Base-by-base conservation (phyloP, 1,140 invertebrate species). In the Drosophila seguyi region DNA sequence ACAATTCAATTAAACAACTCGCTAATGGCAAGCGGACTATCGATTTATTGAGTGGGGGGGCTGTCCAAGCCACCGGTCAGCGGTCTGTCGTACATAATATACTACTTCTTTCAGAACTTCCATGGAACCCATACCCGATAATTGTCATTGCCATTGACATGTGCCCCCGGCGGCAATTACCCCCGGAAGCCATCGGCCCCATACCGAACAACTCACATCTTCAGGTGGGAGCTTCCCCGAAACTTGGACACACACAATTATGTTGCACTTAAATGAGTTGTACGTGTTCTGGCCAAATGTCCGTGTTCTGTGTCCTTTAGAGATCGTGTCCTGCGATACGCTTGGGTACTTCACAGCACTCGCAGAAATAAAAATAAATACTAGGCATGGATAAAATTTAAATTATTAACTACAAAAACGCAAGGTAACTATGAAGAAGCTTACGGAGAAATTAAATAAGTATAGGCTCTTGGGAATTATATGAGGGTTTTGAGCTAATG, bases 211-310 rank as follows among this genome's bases (percentile, higher is more conserved):
- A 20, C 18, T 18, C 16, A 14, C 50, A 25, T 69, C 66, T 69
- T 69, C 66, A 69, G 66, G 66, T 69, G 66, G 66, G 48, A 50
- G 71, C 42, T 59, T 67, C 47, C 72, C 67, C 50, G 59, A 78
- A 71, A 65, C 57, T 71, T 53, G 76, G 61, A 53, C 68, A 41
- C 77, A 75, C 75, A 75, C 86, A 90, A 90, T 90, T 90, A 84
- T 90, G 85, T 74, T 85, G 85, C 85, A 90, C 85, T 90, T 90
- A 90, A 90, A 85, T 77, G 85, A 85, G 88, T 90, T 90, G 85
- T 90, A 90, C 85, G 85, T 90, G 85, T 76, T 55, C 44, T 38
- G 62, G 47, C 41, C 36, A 20, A 27, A 10, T 56, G 27, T 42
- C 18, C 18, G 39, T 45, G 36, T 25, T 14, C 67, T 25, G 47